A percentile compares a stretch with the other conserved stretches of the same genome.
Conservation (phyloP, 1,140 invertebrate species). For the Ephestia elutella region DNA sequence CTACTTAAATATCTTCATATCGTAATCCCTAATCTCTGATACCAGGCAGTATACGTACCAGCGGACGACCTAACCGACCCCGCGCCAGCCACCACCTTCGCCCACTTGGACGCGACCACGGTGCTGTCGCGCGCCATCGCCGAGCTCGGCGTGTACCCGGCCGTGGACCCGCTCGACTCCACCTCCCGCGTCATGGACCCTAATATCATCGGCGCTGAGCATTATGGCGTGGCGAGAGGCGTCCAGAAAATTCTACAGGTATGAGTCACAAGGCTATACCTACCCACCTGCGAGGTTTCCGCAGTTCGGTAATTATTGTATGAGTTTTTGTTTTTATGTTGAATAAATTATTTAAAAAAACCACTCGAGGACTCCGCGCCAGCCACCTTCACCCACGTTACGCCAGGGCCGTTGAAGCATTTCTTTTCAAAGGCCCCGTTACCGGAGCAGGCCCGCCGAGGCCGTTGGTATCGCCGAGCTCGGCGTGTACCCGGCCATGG, state of each 20-base stretch:
- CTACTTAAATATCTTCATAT: no score
- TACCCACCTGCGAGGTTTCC: no score
- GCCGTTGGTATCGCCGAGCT: slow-evolving; percentile 94
- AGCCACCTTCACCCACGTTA: no score
- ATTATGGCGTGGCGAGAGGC: slow-evolving; percentile 95
- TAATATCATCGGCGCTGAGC: slow-evolving; percentile 95
- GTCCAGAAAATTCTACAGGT: slow-evolving; percentile 97
- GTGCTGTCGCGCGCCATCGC: slow-evolving; percentile 98
- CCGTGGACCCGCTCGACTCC: slow-evolving; percentile 98
- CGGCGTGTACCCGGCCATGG: slow-evolving; percentile 99
- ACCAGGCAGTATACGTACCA: slow-evolving; percentile 95
- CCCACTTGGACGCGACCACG: slow-evolving; percentile 99
- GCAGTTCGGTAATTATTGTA: no score
- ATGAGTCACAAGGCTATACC: no score
- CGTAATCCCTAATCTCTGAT: background rate
- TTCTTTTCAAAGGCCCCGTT: no score
- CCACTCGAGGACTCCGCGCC: slow-evolving; percentile 85
- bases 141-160: slow-evolving; percentile 95
- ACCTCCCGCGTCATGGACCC: slow-evolving; percentile 99
- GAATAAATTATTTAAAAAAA: no score
- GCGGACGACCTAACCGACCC: slow-evolving; percentile 99
- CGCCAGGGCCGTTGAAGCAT: no score
- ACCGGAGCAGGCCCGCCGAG: no score
- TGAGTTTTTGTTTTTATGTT: no score
- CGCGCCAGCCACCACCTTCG: slow-evolving; percentile 98